These are phyloP conservation scores for Tortrix viridana DNA, from an alignment of 2,888 invertebrate genomes.

Conservation along the genomic window DNA sequence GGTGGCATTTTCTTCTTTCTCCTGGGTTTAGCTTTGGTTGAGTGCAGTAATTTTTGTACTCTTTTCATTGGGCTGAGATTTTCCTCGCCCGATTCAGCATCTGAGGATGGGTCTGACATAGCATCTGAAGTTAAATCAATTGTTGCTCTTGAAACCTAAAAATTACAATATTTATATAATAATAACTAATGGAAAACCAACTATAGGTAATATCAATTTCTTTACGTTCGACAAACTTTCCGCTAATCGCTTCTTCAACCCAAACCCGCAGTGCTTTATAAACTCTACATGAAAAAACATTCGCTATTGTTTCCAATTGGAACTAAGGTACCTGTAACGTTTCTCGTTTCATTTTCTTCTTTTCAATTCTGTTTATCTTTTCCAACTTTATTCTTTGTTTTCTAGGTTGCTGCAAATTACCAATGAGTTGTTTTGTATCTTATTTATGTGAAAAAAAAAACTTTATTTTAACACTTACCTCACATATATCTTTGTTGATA, in stretches of 20 bases:
- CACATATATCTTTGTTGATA: conserved; percentile 60
- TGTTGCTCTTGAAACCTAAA: conserved; percentile 83
- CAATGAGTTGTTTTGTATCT: not conserved
- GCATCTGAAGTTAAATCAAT: conserved; percentile 87
- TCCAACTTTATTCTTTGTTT: conserved; percentile 71
- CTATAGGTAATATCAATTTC: too few species aligned
- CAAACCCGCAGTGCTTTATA: not conserved
- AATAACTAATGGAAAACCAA: too few species aligned
- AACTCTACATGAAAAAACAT: not conserved
- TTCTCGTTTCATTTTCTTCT: conserved; percentile 80
- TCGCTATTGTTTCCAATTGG: not conserved
- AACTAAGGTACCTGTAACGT: conserved; percentile 79
- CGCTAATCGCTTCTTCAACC: not conserved
- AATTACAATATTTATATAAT: conserved; percentile 36
- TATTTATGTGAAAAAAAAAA: not conserved
- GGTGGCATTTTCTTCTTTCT: conserved; percentile 83
- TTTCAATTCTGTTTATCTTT: conserved; percentile 73
- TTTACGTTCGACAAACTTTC: not conserved
- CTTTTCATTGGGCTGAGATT: conserved; percentile 75
- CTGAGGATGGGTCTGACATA: conserved; percentile 86
- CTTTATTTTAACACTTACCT: conserved; percentile 51
- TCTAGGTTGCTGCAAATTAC: conserved; percentile 63
- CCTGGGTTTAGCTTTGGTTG: conserved; percentile 68
- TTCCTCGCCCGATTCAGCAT: conserved; percentile 82
- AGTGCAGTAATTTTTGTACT: conserved; percentile 71